These are phyloP conservation scores for Hassar affinis DNA, from an alignment of 2,113 vertebrate species.

Conservation along the genomic window DNA sequence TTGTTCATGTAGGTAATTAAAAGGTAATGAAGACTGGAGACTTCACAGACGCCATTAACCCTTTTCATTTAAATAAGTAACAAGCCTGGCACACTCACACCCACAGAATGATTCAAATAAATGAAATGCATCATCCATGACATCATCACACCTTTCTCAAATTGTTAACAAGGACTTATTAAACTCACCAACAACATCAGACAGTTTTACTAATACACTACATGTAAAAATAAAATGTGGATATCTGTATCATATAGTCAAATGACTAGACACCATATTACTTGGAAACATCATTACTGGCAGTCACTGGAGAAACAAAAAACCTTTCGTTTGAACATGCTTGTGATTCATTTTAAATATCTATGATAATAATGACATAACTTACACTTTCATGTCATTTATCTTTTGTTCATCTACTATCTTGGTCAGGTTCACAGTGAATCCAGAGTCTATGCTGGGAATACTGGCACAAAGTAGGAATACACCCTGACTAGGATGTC, in stretches of 20 bases:
- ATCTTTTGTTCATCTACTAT: neutral
- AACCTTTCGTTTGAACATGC: neutral
- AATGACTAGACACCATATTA: neutral
- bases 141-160: neutral
- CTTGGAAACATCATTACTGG: conserved; percentile 8
- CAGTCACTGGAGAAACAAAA: neutral
- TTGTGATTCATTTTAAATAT: neutral
- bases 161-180: neutral
- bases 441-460: neutral
- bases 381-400: neutral
- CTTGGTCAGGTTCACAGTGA: neutral
- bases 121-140: neutral
- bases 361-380: neutral
- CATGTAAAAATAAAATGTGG: neutral
- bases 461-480: neutral
- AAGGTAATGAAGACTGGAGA: conserved; percentile 53
- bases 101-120: conserved; percentile 8
- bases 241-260: neutral
- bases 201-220: neutral
- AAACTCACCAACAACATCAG: neutral
- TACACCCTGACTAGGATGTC: neutral
- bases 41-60: conserved; percentile 47
- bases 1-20: conserved; percentile 49
- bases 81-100: conserved; percentile 19
- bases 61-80: conserved; percentile 55